Conservation (phyloP, 2,113 vertebrate species). For the Taurulus bubalis region DNA sequence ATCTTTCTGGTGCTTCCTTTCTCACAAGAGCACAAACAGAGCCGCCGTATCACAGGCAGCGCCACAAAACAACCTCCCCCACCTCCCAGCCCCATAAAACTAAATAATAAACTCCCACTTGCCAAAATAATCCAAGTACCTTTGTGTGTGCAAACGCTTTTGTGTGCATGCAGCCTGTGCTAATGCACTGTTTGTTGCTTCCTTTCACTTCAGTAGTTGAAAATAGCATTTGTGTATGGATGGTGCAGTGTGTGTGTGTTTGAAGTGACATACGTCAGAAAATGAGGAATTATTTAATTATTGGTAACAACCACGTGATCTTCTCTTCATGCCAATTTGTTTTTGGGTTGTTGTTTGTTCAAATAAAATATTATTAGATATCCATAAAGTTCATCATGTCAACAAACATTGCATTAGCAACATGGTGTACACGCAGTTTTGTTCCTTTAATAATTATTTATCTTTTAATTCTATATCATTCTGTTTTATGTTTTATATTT, state of each 20-base stretch:
- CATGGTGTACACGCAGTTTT: neutral
- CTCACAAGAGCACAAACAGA: constrained; percentile 92
- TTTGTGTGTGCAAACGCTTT: constrained; percentile 68
- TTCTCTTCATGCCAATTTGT: neutral
- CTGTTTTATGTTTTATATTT: neutral
- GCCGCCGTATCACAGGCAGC: constrained; percentile 70
- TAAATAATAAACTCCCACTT: constrained; percentile 84
- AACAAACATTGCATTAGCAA: neutral
- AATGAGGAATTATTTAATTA: neutral
- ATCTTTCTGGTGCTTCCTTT: constrained; percentile 95
- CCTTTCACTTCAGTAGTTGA: constrained; percentile 64
- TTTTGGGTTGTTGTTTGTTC: neutral
- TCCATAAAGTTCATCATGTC: neutral
- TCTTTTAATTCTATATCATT: neutral
- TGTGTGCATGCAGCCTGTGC: constrained; percentile 64
- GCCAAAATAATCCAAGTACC: constrained; percentile 79
- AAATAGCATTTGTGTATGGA: constrained; percentile 63
- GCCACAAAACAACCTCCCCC: constrained; percentile 72
- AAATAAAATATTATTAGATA: neutral
- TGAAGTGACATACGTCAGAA: constrained; percentile 1
- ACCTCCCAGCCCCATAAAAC: constrained; percentile 80
- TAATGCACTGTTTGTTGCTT: constrained; percentile 69
- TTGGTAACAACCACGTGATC: neutral
- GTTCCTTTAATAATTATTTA: too few species aligned
- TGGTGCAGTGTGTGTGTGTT: constrained; percentile 29